Percentiles rank a stretch among this genome's conserved stretches.
phyloP scores from a whole-genome alignment of 2,113 vertebrate species.

The Anguilla japonica region DNA sequence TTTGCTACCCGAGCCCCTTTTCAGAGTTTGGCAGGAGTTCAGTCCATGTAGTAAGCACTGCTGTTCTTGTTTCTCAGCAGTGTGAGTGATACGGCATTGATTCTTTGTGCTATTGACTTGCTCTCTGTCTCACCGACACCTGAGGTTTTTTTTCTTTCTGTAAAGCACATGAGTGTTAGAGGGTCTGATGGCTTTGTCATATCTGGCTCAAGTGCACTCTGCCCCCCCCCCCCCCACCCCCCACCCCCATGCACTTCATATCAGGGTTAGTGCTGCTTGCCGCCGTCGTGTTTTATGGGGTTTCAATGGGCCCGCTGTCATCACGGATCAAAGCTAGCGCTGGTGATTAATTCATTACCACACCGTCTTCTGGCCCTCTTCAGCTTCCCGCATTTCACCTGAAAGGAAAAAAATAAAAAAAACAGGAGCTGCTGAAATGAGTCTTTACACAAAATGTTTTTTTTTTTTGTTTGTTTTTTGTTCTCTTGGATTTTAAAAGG shows the following conservation, averaged over 20 bases:
- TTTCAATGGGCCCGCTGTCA: constrained; percentile 47
- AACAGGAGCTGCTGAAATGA: background rate
- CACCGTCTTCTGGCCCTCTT: constrained; percentile 29
- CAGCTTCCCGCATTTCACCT: constrained; percentile 37
- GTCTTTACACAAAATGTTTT: constrained; percentile 17
- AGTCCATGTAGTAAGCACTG: background rate
- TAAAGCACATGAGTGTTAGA: constrained; percentile 34
- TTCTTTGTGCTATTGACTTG: background rate
- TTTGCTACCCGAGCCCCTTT: too few species aligned
- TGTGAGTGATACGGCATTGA: background rate
- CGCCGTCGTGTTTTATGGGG: background rate
- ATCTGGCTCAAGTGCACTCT: background rate
- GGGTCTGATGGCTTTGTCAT: background rate
- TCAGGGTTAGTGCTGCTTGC: constrained; percentile 15
- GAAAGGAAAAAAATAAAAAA: background rate
- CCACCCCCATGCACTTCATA: constrained; percentile 25
- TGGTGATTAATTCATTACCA: constrained; percentile 56
- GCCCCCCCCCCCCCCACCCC: background rate
- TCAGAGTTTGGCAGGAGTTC: background rate
- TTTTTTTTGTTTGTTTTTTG: background rate
- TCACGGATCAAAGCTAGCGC: constrained; percentile 61
- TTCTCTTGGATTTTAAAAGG: background rate
- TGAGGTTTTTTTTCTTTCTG: constrained; percentile 20
- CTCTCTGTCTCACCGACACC: background rate
- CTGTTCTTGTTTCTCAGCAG: background rate